These are phyloP conservation scores for Callyntrura guangdongensis DNA, from an alignment of 2,888 invertebrate genomes.

Conservation along the genomic window DNA sequence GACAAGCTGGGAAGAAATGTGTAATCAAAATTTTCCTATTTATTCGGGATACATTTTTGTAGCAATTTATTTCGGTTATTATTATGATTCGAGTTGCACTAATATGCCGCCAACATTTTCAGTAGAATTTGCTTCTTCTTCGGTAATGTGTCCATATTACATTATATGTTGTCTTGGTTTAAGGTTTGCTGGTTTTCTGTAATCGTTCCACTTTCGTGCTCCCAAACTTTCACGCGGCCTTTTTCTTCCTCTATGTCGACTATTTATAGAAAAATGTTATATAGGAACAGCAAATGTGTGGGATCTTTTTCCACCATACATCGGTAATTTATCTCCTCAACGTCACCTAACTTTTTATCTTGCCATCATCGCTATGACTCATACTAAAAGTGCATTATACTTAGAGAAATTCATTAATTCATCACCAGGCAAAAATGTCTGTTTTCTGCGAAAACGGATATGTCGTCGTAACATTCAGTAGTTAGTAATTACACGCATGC, in stretches of 20 bases:
- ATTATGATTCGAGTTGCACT: neutral
- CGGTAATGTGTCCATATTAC: neutral
- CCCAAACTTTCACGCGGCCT: slow-evolving; percentile 47
- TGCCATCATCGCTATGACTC: neutral
- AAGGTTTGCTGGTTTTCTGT: slow-evolving; percentile 2
- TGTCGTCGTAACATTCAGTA: neutral
- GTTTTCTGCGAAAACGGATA: neutral
- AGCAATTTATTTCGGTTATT: neutral
- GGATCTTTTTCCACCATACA: slow-evolving; percentile 46
- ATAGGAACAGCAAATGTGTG: slow-evolving; percentile 44
- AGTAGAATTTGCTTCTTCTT: neutral
- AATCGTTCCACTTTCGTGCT: slow-evolving; percentile 51
- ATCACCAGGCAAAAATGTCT: neutral
- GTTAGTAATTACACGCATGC: neutral
- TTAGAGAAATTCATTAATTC: slow-evolving; percentile 7
- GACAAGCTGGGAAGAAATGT: slow-evolving; percentile 28
- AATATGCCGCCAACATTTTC: neutral
- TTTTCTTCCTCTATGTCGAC: slow-evolving; percentile 22
- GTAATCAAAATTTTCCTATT: slow-evolving; percentile 23
- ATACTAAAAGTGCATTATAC: neutral
- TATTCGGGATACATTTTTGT: neutral
- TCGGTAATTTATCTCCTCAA: slow-evolving; percentile 13
- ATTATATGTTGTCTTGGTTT: neutral
- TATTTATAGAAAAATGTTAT: slow-evolving; percentile 45
- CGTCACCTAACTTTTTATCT: neutral